These are phyloP conservation scores for Petrosia ficiformis DNA, from an alignment of 37 sponge, comb jelly and placozoan species.

Conservation along the genomic window DNA sequence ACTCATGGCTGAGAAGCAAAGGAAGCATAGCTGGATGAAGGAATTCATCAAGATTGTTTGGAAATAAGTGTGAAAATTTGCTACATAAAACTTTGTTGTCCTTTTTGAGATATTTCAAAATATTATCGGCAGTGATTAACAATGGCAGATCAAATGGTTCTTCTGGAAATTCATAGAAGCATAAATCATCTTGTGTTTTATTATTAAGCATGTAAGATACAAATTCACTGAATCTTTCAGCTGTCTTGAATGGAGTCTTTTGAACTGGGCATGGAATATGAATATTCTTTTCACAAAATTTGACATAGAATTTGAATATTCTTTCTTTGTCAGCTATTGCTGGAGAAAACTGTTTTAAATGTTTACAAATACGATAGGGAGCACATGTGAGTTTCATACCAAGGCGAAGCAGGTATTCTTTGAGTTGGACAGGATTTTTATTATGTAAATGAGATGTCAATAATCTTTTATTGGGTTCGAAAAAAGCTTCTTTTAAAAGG, in stretches of 20 bases:
- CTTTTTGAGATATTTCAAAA: conserved; percentile 18
- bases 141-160: conserved; percentile 19
- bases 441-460: background rate
- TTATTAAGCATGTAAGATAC: background rate
- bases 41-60: conserved; percentile 9
- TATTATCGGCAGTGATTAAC: conserved; percentile 29
- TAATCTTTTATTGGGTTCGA: background rate
- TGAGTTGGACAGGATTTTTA: background rate
- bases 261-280: background rate
- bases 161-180: conserved; percentile 10
- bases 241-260: background rate
- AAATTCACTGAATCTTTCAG: background rate
- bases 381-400: background rate
- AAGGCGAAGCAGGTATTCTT: background rate
- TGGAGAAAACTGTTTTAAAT: background rate
- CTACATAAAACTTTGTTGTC: background rate
- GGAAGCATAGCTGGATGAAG: conserved; percentile 37
- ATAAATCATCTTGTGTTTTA: background rate
- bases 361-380: background rate
- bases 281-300: background rate
- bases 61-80: conserved; percentile 2
- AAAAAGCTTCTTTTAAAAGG: background rate
- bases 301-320: background rate
- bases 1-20: background rate
- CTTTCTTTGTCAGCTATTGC: too few relatives aligned